Conservation (phyloP, 2,113 vertebrate species). For the Apus apus region DNA sequence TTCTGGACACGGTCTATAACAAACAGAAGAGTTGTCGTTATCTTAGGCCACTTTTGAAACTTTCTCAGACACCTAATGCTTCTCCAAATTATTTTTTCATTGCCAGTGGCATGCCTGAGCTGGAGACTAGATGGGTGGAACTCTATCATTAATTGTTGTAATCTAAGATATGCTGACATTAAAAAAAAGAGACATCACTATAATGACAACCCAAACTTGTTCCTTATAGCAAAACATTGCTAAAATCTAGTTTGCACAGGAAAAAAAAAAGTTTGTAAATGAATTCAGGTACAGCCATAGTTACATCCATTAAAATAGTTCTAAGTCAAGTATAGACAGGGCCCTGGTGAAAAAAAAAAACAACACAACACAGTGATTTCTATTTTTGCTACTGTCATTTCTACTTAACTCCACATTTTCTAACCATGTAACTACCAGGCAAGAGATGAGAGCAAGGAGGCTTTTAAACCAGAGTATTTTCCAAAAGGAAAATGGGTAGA, state of each 20-base stretch:
- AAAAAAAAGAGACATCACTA: neutral
- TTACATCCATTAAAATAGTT: neutral
- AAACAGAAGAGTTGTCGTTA: neutral
- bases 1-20: neutral
- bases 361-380: neutral
- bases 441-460: neutral
- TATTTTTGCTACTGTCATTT: neutral
- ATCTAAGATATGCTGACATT: conserved; percentile 29
- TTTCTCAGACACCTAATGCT: conserved; percentile 18
- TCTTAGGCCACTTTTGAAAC: conserved; percentile 16
- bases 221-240: conserved; percentile 1
- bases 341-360: neutral
- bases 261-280: neutral
- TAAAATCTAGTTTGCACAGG: neutral
- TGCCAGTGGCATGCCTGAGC: conserved; percentile 30
- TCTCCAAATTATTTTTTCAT: conserved; percentile 39
- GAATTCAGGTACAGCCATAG: neutral
- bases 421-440: neutral
- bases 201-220: neutral
- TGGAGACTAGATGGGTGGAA: conserved; percentile 49
- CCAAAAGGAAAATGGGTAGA: neutral
- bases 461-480: neutral
- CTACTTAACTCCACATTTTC: neutral
- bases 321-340: neutral
- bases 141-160: conserved; percentile 39